These are phyloP conservation scores for Orthonevra nobilis DNA, from an alignment of 2,888 invertebrate species.

Conservation along the genomic window DNA sequence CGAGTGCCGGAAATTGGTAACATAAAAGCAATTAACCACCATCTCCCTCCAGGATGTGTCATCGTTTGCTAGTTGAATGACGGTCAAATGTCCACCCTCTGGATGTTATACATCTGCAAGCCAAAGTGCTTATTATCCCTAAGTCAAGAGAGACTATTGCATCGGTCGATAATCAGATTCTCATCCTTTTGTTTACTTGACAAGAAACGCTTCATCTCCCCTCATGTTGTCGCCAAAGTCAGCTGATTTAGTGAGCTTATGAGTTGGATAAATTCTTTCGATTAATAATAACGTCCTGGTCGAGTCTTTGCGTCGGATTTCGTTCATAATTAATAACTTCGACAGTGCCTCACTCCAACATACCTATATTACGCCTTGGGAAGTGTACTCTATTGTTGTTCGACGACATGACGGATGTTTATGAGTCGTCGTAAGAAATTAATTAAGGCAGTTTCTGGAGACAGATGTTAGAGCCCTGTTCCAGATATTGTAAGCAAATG, in stretches of 20 bases:
- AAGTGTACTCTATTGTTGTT: slow-evolving; percentile 46
- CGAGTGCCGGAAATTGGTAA: slow-evolving; percentile 69
- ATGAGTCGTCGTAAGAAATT: slow-evolving; percentile 67
- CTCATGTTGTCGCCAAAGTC: slow-evolving; percentile 12
- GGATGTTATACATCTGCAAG: slow-evolving; percentile 10
- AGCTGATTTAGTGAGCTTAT: slow-evolving; percentile 70
- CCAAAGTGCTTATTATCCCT: slow-evolving; percentile 50
- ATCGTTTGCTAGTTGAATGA: slow-evolving; percentile 57
- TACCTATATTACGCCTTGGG: no score
- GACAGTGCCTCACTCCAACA: slow-evolving; percentile 27
- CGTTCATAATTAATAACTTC: slow-evolving; percentile 68
- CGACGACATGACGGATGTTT: slow-evolving; percentile 68
- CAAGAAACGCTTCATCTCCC: slow-evolving; percentile 62
- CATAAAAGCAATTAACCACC: slow-evolving; percentile 67
- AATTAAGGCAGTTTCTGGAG: slow-evolving; percentile 61
- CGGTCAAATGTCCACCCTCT: slow-evolving; percentile 58
- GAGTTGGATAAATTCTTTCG: slow-evolving; percentile 64
- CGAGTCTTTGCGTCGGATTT: slow-evolving; percentile 45
- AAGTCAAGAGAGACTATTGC: slow-evolving; percentile 45
- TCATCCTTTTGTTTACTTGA: slow-evolving; percentile 66
- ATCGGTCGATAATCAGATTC: slow-evolving; percentile 55
- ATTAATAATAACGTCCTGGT: slow-evolving; percentile 61
- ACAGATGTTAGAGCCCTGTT: slow-evolving; percentile 52
- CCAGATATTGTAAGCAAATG: slow-evolving; percentile 35
- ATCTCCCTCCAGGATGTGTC: slow-evolving; percentile 58